Percentiles rank a stretch among this genome's conserved stretches.
These are phyloP conservation scores for Himantopus leucocephalus DNA, from an alignment of 2,113 vertebrate genomes.

Conservation along the genomic window DNA sequence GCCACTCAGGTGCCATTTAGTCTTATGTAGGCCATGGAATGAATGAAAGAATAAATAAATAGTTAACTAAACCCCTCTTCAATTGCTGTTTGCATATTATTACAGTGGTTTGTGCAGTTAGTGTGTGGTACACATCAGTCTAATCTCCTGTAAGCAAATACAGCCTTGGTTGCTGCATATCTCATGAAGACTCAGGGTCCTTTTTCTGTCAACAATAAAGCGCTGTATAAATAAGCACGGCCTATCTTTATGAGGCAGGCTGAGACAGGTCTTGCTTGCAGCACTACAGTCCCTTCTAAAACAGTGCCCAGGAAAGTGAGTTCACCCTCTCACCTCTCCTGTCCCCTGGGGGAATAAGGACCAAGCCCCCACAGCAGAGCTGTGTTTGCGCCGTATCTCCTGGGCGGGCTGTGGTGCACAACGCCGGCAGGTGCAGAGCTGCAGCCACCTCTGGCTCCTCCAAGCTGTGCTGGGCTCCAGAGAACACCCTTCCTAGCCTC, in stretches of 20 bases:
- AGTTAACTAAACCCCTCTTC: background rate
- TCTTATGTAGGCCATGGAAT: background rate
- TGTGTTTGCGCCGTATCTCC: background rate
- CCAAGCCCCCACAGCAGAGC: background rate
- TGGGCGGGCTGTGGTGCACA: background rate
- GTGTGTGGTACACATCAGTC: background rate
- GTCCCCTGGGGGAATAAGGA: background rate
- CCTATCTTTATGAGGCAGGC: background rate
- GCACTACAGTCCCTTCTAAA: background rate
- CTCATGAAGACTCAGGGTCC: background rate
- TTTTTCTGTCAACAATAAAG: background rate
- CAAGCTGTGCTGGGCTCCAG: background rate
- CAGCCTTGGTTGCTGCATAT: background rate
- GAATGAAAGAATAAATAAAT: background rate
- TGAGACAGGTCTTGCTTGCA: background rate
- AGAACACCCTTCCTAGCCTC: background rate
- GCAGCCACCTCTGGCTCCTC: background rate
- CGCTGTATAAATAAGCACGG: background rate
- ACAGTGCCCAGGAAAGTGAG: fast-evolving
- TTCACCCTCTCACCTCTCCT: background rate
- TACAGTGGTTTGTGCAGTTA: background rate
- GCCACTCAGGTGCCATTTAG: background rate
- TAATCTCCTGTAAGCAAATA: background rate
- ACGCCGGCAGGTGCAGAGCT: fast-evolving
- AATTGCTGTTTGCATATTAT: background rate